Conservation (phyloP, 2,113 vertebrate genomes). For the Chunga burmeisteri region DNA sequence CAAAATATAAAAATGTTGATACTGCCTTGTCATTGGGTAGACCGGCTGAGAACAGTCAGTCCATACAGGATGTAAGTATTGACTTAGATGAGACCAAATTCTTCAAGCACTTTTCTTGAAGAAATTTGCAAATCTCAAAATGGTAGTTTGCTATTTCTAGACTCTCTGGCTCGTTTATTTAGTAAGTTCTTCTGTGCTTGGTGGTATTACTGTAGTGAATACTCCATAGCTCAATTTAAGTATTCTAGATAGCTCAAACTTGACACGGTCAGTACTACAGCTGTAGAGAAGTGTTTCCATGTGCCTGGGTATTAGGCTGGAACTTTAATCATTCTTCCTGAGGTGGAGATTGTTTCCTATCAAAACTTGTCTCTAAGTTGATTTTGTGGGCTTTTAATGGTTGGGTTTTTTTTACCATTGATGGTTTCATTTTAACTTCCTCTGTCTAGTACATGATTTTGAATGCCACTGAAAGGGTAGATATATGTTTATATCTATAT, state of each 20-base stretch:
- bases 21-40: neutral
- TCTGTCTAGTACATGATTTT: neutral
- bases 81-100: neutral
- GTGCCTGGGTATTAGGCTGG: neutral
- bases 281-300: neutral
- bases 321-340: neutral
- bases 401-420: neutral
- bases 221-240: neutral
- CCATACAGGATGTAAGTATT: neutral
- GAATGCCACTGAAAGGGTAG: neutral
- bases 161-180: neutral
- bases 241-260: neutral
- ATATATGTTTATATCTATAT: neutral
- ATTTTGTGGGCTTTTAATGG: neutral
- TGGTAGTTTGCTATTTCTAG: neutral
- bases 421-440: neutral
- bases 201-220: neutral
- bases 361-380: neutral
- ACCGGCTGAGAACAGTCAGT: neutral
- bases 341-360: neutral
- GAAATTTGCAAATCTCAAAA: neutral
- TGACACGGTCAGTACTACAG: neutral
- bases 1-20: neutral
- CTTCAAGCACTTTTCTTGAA: neutral
- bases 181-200: neutral